Base-by-base conservation (phyloP, 2,797 vertebrate species). In the Carduelis carduelis region DNA sequence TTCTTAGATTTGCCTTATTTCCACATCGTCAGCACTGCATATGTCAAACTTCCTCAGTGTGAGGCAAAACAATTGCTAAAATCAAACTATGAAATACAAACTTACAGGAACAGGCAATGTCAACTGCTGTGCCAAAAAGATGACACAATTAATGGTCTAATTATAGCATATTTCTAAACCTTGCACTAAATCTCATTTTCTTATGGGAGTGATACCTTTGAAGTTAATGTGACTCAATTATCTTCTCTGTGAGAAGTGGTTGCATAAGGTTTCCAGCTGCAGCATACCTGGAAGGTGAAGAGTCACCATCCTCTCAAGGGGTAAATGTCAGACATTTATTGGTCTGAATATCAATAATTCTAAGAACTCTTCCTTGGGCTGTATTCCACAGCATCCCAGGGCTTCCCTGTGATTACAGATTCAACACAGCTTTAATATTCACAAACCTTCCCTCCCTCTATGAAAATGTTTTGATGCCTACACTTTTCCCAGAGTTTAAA, bases 1-100 rank as follows among this genome's bases (percentile, higher is more conserved):
- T 69, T 92, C 79, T 65, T 71, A 89, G 47, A 50, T 37, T 80
- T 70, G 64, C 35, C 49, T 61, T 83, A 47, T 85, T 94, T 92
- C 65, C 75, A 86, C 64, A 59, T 81, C 1, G 0, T 43, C 81
- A 70, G 49, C 44, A 46, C 6, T 41, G 52, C 52, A 1, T 23
- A 56, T 28, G 57, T 80, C 56, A 82, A 95, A 89, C 22, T 19
- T 77, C 14, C 71, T 61, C 50, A 35, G 35, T 78, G 15, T 50
- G 84, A 91, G 34, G 63, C 56, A 70, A 91, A 95, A 77, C n/a
- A 70, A 50, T 47, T 83, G 72, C 57, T 94, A 57, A 91, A 76
- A 63, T 72, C 44, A 87, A 96, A 49, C 57, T 49, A 30, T 55
- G 70, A 88, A 90, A 91, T 61, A 10, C 46, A 50, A 34, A 50